Evolutionary conservation across 2,888 invertebrate species (phyloP).

Genomic region (Crossocerus cetratus): DNA sequence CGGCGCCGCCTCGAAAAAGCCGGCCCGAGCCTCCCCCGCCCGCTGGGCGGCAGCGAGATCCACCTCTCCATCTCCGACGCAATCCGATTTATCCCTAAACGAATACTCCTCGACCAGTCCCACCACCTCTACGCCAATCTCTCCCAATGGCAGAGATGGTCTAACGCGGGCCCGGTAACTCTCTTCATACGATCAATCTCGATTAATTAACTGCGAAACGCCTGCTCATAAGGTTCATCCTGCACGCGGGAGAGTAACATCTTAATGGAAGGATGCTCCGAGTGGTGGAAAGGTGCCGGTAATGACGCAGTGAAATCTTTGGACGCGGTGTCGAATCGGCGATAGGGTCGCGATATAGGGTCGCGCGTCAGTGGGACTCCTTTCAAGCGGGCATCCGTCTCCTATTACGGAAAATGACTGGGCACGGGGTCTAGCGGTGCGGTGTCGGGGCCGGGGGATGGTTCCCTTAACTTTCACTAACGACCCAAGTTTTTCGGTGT

Average conservation of each 20-base stretch:
- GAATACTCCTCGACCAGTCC: slow-evolving; percentile 35
- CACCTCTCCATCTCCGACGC: slow-evolving; percentile 29
- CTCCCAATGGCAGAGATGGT: too few species aligned
- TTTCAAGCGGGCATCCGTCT: slow-evolving; percentile 39
- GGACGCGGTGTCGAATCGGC: neutral
- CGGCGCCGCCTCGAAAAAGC: slow-evolving; percentile 54
- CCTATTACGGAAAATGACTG: slow-evolving; percentile 59
- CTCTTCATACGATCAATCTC: neutral
- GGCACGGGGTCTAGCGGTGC: slow-evolving; percentile 51
- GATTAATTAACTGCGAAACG: too few species aligned
- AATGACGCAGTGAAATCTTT: neutral
- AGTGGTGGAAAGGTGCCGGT: neutral
- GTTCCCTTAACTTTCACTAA: slow-evolving; percentile 69
- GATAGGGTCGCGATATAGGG: neutral
- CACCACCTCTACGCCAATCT: neutral
- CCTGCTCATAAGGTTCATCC: too few species aligned
- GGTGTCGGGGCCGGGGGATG: slow-evolving; percentile 30
- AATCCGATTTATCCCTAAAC: slow-evolving; percentile 49
- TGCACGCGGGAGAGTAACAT: too few species aligned
- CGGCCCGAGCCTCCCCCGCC: neutral
- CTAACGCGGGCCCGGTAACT: neutral
- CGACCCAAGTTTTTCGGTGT: slow-evolving; percentile 76
- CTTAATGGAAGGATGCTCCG: too few species aligned
- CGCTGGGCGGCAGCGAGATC: neutral
- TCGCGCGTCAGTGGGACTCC: slow-evolving; percentile 8